Evolutionary conservation across 2,113 vertebrate species (phyloP).

Genomic region (Reinhardtius hippoglossoides): DNA sequence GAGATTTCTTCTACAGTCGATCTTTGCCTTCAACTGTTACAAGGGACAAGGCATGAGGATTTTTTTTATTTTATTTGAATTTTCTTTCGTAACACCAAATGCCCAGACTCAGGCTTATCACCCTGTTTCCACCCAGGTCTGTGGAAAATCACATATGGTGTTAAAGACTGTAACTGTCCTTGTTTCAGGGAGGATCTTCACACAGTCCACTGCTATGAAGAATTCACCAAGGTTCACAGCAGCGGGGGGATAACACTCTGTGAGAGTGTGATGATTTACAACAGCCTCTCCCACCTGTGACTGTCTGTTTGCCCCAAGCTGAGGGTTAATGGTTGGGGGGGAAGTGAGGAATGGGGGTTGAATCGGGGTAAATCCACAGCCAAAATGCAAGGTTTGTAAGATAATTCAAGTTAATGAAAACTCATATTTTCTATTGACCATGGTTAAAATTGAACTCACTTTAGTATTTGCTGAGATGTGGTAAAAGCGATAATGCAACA

Average conservation of each 20-base stretch:
- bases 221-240: constrained; percentile 45
- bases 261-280: constrained; percentile 54
- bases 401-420: not conserved
- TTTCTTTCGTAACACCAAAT: constrained; percentile 24
- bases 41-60: constrained; percentile 2
- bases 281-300: constrained; percentile 49
- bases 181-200: constrained; percentile 18
- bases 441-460: not conserved
- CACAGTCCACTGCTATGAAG: constrained; percentile 30
- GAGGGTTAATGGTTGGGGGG: constrained; percentile 21
- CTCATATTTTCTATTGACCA: not conserved
- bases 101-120: constrained; percentile 12
- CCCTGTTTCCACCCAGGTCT: not conserved
- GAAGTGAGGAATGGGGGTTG: not conserved
- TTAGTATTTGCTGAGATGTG: not conserved
- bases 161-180: constrained; percentile 1
- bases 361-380: not conserved
- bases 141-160: constrained; percentile 35
- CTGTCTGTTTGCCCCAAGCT: constrained; percentile 45
- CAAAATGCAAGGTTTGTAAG: not conserved
- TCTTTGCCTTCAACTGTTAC: constrained; percentile 31
- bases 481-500: not conserved
- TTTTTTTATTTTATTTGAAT: not conserved
- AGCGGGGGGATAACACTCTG: constrained; percentile 28
- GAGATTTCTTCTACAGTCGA: constrained; percentile 58